A percentile compares a stretch with the other conserved stretches of the same genome.
phyloP scores from a whole-genome alignment of 2,888 invertebrate genomes.

The Aleiodes alternator region DNA sequence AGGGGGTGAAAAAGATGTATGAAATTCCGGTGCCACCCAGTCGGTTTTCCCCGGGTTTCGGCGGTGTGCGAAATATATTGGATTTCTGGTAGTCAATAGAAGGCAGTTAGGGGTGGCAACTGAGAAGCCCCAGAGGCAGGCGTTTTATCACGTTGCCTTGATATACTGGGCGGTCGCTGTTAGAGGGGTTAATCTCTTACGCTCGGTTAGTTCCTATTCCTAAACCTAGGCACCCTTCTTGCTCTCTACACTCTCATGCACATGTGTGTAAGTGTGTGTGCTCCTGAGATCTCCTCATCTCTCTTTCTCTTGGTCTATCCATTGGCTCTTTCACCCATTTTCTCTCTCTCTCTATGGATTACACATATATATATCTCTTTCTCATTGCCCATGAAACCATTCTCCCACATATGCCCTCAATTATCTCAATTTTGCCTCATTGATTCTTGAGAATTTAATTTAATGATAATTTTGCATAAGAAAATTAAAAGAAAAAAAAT shows the following conservation, averaged over 20 bases:
- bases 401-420: constrained; percentile 25
- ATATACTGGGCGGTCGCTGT: constrained; percentile 74
- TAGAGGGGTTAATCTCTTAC: constrained; percentile 76
- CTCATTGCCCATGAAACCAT: constrained; percentile 7
- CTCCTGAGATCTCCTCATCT: not conserved
- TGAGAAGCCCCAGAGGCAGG: constrained; percentile 67
- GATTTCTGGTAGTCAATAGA: constrained; percentile 74
- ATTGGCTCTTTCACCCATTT: constrained; percentile 36
- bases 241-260: constrained; percentile 34
- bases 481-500: not conserved
- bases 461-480: not conserved
- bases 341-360: constrained; percentile 26
- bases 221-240: constrained; percentile 66
- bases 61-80: constrained; percentile 72
- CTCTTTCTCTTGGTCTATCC: constrained; percentile 37
- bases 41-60: constrained; percentile 69
- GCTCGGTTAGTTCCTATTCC: constrained; percentile 75
- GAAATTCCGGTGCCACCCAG: constrained; percentile 74
- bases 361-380: constrained; percentile 21
- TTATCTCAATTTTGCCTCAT: constrained; percentile 19
- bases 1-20: constrained; percentile 68
- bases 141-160: constrained; percentile 74
- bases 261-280: not conserved
- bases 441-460: not conserved
- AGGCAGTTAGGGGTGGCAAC: constrained; percentile 73